These are phyloP conservation scores for Pterocles orientalis DNA, from an alignment of 2,113 vertebrate species.

Conservation along the genomic window DNA sequence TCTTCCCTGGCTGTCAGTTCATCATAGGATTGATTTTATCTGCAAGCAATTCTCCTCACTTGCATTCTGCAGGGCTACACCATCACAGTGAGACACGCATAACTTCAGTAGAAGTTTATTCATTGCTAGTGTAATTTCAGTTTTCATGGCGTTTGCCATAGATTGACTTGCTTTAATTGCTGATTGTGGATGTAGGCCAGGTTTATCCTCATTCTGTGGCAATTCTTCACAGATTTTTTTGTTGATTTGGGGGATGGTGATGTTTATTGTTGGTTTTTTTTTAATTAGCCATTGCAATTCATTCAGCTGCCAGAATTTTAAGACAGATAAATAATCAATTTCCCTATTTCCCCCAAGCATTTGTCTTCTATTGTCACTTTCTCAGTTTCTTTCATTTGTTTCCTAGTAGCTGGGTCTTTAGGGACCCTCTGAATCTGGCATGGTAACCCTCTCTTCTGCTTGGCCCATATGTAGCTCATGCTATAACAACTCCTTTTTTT, in stretches of 20 bases:
- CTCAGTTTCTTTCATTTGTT: background rate
- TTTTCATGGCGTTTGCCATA: background rate
- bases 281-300: background rate
- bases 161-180: background rate
- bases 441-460: background rate
- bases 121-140: background rate
- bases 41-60: background rate
- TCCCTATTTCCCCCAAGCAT: background rate
- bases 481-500: background rate
- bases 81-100: background rate
- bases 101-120: background rate
- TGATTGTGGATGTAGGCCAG: background rate
- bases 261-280: background rate
- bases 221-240: background rate
- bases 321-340: background rate
- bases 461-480: background rate
- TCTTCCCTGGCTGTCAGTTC: background rate
- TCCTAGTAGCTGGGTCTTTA: background rate
- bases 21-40: conserved; percentile 25
- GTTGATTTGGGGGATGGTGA: background rate
- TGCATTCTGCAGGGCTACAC: background rate
- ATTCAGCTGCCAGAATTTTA: background rate
- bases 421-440: background rate
- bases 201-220: background rate
- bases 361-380: background rate